Evolutionary conservation across 1,140 invertebrate species (phyloP).

Genomic region (Bombus waltoni): DNA sequence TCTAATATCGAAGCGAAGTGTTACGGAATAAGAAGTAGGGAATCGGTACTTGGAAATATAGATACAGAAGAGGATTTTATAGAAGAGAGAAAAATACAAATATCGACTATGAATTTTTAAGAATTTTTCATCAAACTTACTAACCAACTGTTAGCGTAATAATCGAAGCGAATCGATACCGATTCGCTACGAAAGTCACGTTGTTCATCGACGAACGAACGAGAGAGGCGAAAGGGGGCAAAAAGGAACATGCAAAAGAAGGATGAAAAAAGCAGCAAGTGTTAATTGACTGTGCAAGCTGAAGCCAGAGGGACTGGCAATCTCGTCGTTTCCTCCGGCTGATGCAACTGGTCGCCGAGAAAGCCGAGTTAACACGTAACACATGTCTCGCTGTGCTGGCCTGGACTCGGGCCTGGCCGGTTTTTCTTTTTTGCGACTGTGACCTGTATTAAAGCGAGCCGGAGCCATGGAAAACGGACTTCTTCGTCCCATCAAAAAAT

Average conservation of each 20-base stretch:
- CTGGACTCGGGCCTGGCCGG: neutral
- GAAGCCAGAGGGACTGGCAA: neutral
- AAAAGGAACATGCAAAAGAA: neutral
- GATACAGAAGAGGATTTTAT: too few relatives aligned
- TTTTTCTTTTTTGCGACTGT: conserved; percentile 21
- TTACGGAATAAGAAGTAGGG: too few relatives aligned
- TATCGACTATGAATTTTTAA: neutral
- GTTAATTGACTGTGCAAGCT: conserved; percentile 29
- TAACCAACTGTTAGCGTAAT: too few relatives aligned
- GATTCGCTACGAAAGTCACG: too few relatives aligned
- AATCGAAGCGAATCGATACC: neutral
- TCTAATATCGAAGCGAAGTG: too few relatives aligned
- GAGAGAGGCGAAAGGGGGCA: neutral
- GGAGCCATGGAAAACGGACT: conserved; percentile 21
- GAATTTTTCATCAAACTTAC: neutral
- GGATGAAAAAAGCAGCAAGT: conserved; percentile 1
- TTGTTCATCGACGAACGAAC: neutral
- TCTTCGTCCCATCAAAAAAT: neutral
- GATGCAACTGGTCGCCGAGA: conserved; percentile 47
- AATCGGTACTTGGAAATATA: too few relatives aligned
- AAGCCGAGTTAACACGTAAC: conserved; percentile 64
- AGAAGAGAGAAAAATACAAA: too few relatives aligned
- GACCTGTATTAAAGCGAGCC: conserved; percentile 31
- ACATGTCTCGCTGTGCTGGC: conserved; percentile 46
- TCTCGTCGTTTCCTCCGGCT: conserved; percentile 9